Base-by-base conservation (phyloP, 2,888 invertebrate genomes). In the Apamea epomidion region DNA sequence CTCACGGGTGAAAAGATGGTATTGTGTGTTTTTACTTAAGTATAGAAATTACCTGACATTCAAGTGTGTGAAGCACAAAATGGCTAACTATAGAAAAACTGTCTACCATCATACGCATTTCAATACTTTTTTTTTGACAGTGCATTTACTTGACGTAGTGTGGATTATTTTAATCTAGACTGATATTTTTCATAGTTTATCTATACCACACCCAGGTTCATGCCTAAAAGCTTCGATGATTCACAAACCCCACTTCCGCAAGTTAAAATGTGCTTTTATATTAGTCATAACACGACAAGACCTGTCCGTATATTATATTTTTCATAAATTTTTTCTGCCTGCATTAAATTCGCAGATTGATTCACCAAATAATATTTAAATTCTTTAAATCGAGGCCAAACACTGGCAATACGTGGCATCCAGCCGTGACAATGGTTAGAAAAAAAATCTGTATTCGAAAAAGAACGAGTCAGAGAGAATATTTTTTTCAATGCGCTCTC, bases 361-460 rank as follows among this genome's bases (percentile, higher is more conserved):
- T 83, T 78, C 81, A 88, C 87, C 65, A 83, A 86, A 81, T 79
- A 81, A 84, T 74, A 83, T 85, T 83, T 78, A 81, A 89, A 78
- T 88, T 82, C 82, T 69, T 70, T 58, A 78, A 76, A 83, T 81
- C 82, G 80, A 82, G 84, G 75, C 82, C 80, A 54, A 80, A 82
- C 85, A 75, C 87, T 89, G 87, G 90, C 90, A 84, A 84, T 88
- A 91, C 90, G 85, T 83, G 83, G 91, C 91, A 91, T 90, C 93
- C 93, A 91, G 91, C 91, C 93, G 93, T 92, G 89, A 90, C 88
- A 91, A 91, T 90, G 89, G 86, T 87, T 85, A 88, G 91, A 91
- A 92, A 93, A 94, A 94, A 93, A 93, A 92, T 81, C 81, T 88
- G 90, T 91, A 92, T 94, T 94, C 90, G 92, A 93, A 95, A 96